Percentiles rank a stretch among this genome's conserved stretches.
phyloP scores from a whole-genome alignment of 2,888 invertebrate species.

The Cephus nigrinus region DNA sequence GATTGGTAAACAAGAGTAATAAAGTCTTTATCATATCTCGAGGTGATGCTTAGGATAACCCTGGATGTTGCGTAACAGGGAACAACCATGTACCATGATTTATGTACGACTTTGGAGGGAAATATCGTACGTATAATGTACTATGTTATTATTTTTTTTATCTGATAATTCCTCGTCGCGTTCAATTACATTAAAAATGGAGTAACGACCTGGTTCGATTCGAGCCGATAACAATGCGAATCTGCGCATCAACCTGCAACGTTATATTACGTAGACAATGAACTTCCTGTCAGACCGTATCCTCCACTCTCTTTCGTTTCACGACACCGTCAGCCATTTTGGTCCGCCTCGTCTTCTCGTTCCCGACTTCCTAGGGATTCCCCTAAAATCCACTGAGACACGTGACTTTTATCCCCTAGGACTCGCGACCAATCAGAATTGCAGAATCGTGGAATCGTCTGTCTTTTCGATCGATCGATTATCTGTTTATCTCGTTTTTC shows the following conservation, averaged over 20 bases:
- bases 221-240: slow-evolving; percentile 1
- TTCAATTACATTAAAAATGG: background rate
- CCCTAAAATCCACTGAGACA: slow-evolving; percentile 14
- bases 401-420: background rate
- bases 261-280: slow-evolving; percentile 55
- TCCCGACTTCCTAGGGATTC: slow-evolving; percentile 50
- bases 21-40: slow-evolving; percentile 48
- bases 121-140: background rate
- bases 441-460: background rate
- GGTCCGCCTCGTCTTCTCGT: background rate
- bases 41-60: slow-evolving; percentile 47
- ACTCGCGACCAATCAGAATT: background rate
- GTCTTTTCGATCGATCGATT: background rate
- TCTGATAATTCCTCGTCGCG: background rate
- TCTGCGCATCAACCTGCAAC: slow-evolving; percentile 39
- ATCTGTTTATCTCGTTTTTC: background rate
- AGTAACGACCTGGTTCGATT: background rate
- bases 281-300: slow-evolving; percentile 59
- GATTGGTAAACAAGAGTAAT: slow-evolving; percentile 46
- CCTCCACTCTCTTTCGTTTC: slow-evolving; percentile 40
- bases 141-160: background rate
- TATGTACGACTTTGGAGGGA: background rate
- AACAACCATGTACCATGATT: background rate
- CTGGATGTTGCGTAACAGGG: slow-evolving; percentile 29
- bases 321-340: slow-evolving; percentile 34